Evolutionary conservation across 2,113 vertebrate species (phyloP).

Genomic region (Actenoides hombroni): DNA sequence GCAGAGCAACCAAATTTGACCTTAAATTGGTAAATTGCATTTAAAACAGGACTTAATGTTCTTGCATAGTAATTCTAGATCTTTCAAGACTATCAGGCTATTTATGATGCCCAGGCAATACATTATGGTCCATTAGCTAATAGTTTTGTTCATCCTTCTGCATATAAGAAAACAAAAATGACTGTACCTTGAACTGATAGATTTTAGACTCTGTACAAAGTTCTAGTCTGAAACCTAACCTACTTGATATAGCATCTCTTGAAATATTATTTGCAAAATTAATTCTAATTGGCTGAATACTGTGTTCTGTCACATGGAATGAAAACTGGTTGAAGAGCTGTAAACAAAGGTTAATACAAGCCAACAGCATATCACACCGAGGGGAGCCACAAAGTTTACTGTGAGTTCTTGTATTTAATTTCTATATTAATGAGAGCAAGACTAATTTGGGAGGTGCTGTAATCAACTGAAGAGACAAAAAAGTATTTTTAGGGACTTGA

Average conservation of each 20-base stretch:
- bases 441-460: background rate
- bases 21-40: slow-evolving; percentile 6
- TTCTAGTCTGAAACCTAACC: background rate
- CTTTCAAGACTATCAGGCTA: background rate
- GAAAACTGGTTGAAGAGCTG: slow-evolving; percentile 34
- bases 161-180: slow-evolving; percentile 10
- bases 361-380: background rate
- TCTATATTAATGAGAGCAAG: background rate
- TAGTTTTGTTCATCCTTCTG: slow-evolving; percentile 34
- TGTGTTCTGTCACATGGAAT: slow-evolving; percentile 3
- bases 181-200: background rate
- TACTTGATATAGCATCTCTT: background rate
- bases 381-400: background rate
- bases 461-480: background rate
- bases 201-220: background rate
- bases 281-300: slow-evolving; percentile 54
- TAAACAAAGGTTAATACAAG: slow-evolving; percentile 43
- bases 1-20: slow-evolving; percentile 1
- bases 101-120: slow-evolving; percentile 1
- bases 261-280: slow-evolving; percentile 44
- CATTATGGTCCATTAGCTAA: slow-evolving; percentile 12
- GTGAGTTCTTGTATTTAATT: background rate
- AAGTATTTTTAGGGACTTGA: background rate
- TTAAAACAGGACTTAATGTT: slow-evolving; percentile 30
- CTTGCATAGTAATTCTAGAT: background rate